Evolutionary conservation across 1,140 invertebrate species (phyloP).

Genomic region (Euura lappo): DNA sequence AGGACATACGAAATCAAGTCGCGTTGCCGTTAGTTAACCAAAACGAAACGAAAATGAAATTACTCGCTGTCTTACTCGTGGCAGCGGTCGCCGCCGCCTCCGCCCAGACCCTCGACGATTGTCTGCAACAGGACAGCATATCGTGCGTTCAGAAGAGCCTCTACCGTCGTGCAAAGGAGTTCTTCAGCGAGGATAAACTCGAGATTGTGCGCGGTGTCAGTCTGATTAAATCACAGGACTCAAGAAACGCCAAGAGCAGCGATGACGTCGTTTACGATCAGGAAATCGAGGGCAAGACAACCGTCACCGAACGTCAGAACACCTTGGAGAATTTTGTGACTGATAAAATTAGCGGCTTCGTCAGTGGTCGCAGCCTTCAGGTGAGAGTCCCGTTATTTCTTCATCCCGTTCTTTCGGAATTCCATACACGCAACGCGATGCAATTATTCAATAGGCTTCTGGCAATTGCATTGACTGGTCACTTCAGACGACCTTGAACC

Average conservation of each 20-base stretch:
- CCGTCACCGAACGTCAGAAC: slow-evolving; percentile 62
- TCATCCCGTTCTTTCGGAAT: not conserved
- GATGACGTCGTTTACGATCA: slow-evolving; percentile 56
- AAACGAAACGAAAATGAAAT: not conserved
- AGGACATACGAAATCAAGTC: too few species aligned
- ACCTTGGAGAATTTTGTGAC: slow-evolving; percentile 67
- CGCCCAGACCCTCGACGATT: slow-evolving; percentile 57
- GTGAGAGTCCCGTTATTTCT: slow-evolving; percentile 33
- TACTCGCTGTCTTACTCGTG: slow-evolving; percentile 37
- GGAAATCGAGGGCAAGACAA: slow-evolving; percentile 57
- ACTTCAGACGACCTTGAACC: not conserved
- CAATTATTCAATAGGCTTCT: not conserved
- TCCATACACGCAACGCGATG: not conserved
- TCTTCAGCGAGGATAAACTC: slow-evolving; percentile 66
- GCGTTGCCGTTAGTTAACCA: too few species aligned
- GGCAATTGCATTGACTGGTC: not conserved
- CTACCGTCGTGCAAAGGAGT: slow-evolving; percentile 66
- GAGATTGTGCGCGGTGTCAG: slow-evolving; percentile 66
- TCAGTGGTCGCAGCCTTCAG: slow-evolving; percentile 63
- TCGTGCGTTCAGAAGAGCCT: slow-evolving; percentile 69
- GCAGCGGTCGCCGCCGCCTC: slow-evolving; percentile 28
- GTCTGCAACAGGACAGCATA: slow-evolving; percentile 69
- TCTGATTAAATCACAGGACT: slow-evolving; percentile 57
- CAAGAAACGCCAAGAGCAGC: slow-evolving; percentile 49
- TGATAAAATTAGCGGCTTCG: slow-evolving; percentile 63